These are phyloP conservation scores for Geodia barretti DNA, from an alignment of 37 sponge, comb jelly and placozoan species.

Conservation along the genomic window DNA sequence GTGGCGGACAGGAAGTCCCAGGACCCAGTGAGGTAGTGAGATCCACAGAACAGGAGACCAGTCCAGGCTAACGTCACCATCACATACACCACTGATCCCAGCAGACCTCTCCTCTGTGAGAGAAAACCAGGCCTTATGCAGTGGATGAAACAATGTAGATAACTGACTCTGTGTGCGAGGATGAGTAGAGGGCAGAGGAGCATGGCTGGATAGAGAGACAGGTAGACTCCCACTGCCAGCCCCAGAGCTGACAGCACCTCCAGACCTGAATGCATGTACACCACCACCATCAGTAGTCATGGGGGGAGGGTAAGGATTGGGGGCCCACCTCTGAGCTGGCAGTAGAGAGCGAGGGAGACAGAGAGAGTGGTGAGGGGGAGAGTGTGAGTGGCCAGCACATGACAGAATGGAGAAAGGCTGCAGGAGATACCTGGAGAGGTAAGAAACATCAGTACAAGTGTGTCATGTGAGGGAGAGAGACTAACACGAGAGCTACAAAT, in stretches of 20 bases:
- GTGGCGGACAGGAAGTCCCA: conserved; percentile 76
- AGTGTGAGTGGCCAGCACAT: conserved; percentile 76
- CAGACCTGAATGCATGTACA: conserved; percentile 25
- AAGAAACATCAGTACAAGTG: not conserved
- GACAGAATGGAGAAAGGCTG: conserved; percentile 80
- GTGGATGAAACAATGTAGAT: not conserved
- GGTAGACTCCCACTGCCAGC: conserved; percentile 73
- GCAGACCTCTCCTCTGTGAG: conserved; percentile 5
- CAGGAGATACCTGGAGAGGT: conserved; percentile 70
- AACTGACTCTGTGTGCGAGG: conserved; percentile 60
- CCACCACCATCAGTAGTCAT: not conserved
- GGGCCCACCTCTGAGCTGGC: conserved; percentile 60
- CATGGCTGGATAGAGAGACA: conserved; percentile 88
- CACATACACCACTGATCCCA: not conserved
- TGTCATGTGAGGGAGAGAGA: not conserved
- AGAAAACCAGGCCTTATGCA: no score
- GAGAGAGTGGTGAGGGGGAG: conserved; percentile 46
- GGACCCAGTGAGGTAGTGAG: conserved; percentile 68
- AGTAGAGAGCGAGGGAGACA: conserved; percentile 52
- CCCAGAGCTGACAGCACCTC: conserved; percentile 66
- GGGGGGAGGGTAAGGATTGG: not conserved
- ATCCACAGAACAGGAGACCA: conserved; percentile 30
- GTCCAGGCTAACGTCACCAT: conserved; percentile 12
- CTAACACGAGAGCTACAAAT: conserved; percentile 67
- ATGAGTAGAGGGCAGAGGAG: conserved; percentile 80